Percentiles rank a stretch among this genome's conserved stretches.
phyloP scores from a whole-genome alignment of 2,797 vertebrate species.

The Acrossocheilus wenchowensis region DNA sequence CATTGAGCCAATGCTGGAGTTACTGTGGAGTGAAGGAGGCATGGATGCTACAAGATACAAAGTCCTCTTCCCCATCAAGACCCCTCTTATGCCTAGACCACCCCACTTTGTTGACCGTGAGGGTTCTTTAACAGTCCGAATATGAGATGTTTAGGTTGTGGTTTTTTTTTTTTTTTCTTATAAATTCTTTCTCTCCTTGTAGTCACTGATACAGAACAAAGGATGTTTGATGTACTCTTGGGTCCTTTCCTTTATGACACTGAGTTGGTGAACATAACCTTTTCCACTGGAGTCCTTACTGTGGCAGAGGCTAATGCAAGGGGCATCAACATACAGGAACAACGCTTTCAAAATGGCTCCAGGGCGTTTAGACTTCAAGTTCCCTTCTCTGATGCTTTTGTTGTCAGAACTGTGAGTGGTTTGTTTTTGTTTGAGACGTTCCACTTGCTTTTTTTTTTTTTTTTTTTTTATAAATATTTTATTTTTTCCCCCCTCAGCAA shows the following conservation, averaged over 20 bases:
- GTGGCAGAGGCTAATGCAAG: constrained; percentile 66
- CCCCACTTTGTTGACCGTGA: constrained; percentile 64
- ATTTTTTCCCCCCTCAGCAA: constrained; percentile 61
- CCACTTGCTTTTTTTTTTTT: no score
- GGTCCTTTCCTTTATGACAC: constrained; percentile 77
- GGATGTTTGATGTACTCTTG: constrained; percentile 69
- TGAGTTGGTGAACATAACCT: constrained; percentile 75
- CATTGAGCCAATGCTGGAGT: constrained; percentile 79
- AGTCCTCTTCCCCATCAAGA: constrained; percentile 78
- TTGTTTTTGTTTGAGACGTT: no score
- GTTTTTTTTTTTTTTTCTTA: no score
- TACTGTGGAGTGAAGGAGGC: constrained; percentile 72
- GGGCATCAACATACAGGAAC: constrained; percentile 72
- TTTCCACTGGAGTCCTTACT: constrained; percentile 67
- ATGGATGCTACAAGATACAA: constrained; percentile 74
- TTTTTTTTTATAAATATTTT: background rate
- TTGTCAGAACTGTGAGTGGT: constrained; percentile 71
- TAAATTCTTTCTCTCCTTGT: background rate
- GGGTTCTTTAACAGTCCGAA: background rate
- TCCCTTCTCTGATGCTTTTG: constrained; percentile 69
- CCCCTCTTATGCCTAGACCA: constrained; percentile 68
- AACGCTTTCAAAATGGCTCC: constrained; percentile 64
- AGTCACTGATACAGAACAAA: constrained; percentile 68
- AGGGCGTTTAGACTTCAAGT: constrained; percentile 71
- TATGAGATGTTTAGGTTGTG: no score